phyloP scores from a whole-genome alignment of 2,888 invertebrate genomes.

The Nemurella pictetii region DNA sequence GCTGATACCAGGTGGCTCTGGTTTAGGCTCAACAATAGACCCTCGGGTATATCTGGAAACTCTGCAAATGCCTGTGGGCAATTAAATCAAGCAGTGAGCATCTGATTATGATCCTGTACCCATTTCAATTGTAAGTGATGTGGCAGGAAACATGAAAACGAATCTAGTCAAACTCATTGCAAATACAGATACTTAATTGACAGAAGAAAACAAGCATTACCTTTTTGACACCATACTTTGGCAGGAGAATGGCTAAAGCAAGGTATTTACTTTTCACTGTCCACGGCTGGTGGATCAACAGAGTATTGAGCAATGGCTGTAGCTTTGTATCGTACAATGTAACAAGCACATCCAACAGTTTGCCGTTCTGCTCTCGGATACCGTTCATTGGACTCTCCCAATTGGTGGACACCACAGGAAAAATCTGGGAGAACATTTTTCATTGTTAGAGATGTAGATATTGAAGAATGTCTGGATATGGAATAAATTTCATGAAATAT shows the following conservation, averaged over 20 bases:
- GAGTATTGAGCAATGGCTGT: conserved; percentile 46
- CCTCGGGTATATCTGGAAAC: conserved; percentile 33
- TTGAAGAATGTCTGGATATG: neutral
- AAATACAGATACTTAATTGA: neutral
- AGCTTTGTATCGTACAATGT: conserved; percentile 45
- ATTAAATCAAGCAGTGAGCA: neutral
- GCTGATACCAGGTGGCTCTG: conserved; percentile 59
- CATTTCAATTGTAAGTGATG: neutral
- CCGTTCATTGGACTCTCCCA: conserved; percentile 65
- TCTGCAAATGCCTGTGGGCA: conserved; percentile 35
- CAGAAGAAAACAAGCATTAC: no score
- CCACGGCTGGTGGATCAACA: conserved; percentile 55
- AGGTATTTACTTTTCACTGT: conserved; percentile 64
- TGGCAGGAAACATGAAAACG: neutral
- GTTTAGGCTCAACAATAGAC: conserved; percentile 43
- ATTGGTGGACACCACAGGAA: conserved; percentile 48
- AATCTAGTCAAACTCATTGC: neutral
- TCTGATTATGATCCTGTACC: neutral
- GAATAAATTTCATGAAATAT: no score
- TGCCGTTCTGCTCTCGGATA: conserved; percentile 58
- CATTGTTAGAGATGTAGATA: neutral
- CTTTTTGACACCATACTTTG: conserved; percentile 43
- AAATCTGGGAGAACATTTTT: conserved; percentile 20
- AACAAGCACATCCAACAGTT: conserved; percentile 52
- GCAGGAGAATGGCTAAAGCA: conserved; percentile 59